Base-by-base conservation (phyloP, 35 echinoderm and acorn worm species). In the Ptychodera flava region DNA sequence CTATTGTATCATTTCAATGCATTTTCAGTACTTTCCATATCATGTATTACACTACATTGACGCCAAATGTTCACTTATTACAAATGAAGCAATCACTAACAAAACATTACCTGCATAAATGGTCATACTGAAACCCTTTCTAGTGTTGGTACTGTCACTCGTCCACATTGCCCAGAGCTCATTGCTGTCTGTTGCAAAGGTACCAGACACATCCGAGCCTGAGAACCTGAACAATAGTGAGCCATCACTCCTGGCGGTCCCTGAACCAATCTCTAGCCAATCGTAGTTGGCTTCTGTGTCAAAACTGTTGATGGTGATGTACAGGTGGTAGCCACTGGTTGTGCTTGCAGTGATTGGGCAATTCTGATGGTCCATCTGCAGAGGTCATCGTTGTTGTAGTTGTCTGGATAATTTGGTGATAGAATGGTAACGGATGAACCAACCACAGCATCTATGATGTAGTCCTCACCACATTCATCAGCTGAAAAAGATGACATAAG, bases 381-480 rank as follows among this genome's bases (percentile, higher is more conserved):
- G 22, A 88, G 35, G 14, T 83, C 83, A 76, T 91, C 75, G 53
- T 90, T 85, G 0, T 85, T 86, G 86, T 97, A 97, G 14, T 93
- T 87, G 1, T 90, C 83, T 0, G 94, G 94, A 84, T 88, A 97
- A 80, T 93, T 97, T 31, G 91, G 91, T 15, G 94, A 90, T 6
- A 12, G 22, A 12, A 64, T 64, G 6, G 45, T 64, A 6, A 64
- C 45, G 6, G 45, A 64, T 12, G 45, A 6, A 64, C 45, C 45
- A 64, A 22, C 45, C 6, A 12, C 6, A 12, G 45, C 6, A 64
- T 64, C 45, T 64, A 64, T 12, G n/a, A n/a, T n/a, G n/a, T n/a
- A 12, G 6, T 64, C 45, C 22, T 22, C 45, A 64, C 45, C 45
- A 22, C 45, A 64, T 12, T 64, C 45, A 64, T 6, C 6, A 64